Evolutionary conservation across 2,888 invertebrate species (phyloP), one percentile per base, ranked within the genome.

Genomic region (Drepana falcataria): DNA sequence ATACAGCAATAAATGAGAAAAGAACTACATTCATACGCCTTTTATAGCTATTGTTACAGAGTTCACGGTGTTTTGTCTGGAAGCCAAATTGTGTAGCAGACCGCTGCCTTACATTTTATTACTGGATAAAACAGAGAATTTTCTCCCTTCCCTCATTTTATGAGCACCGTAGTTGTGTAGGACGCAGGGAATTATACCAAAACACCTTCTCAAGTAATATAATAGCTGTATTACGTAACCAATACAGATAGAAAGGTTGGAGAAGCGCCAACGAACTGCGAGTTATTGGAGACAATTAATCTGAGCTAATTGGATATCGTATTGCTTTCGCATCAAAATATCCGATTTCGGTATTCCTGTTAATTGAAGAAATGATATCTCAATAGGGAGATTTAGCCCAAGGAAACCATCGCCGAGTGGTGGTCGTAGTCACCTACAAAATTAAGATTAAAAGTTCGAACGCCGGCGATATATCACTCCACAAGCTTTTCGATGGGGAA

Each of bases 61-160:
- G 68, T 68, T 64, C 62, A 65, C 65, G 62, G 67, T 75, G 75
- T 79, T 79, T 73, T 71, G 76, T 73, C 64, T 75, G 66, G 71
- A 71, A 71, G 76, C 79, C 69, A 76, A 78, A 79, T 78, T 79
- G 73, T 71, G 71, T 75, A 65, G 68, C 75, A 65, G 65, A 63
- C 65, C 63, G 58, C 69, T 68, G 73, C 70, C 72, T 70, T 71
- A 74, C 77, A 73, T 79, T 82, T 81, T 81, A 82, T 75, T 81
- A 76, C 79, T 80, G 79, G 77, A 77, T 81, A 81, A 82, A 82
- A 78, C 76, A 75, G 68, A 67, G 65, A 66, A 73, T 69, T 63
- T 63, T 62, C 74, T 74, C 75, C 73, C 44, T 72, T 71, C 64
- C 64, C 59, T 65, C 64, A 60, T 68, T 75, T 73, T 77, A 68